These are phyloP conservation scores for Ranitomeya variabilis DNA, from an alignment of 2,113 vertebrate genomes.

Conservation along the genomic window DNA sequence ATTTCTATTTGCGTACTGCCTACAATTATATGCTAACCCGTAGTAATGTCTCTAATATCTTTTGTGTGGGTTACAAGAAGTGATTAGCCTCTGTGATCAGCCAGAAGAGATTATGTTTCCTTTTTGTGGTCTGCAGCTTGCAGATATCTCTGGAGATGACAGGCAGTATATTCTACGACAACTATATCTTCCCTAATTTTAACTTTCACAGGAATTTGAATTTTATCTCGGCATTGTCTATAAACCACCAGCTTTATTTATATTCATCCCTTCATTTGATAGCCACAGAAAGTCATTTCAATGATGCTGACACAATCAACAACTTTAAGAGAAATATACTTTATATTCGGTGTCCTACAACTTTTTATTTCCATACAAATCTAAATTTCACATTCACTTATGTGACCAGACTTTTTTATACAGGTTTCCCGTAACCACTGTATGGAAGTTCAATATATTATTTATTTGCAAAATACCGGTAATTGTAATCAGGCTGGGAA, in stretches of 20 bases:
- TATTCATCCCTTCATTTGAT: slow-evolving; percentile 36
- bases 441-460: neutral
- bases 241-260: slow-evolving; percentile 44
- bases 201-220: slow-evolving; percentile 50
- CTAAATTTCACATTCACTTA: neutral
- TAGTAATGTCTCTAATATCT: slow-evolving; percentile 25
- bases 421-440: neutral
- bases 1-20: neutral
- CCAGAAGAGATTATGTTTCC: slow-evolving; percentile 22
- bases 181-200: slow-evolving; percentile 53
- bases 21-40: neutral
- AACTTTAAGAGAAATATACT: slow-evolving; percentile 10
- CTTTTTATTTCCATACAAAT: neutral
- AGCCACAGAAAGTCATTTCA: slow-evolving; percentile 49
- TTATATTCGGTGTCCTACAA: too few relatives aligned
- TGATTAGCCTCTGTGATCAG: slow-evolving; percentile 44
- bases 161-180: slow-evolving; percentile 50
- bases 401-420: neutral
- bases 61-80: slow-evolving; percentile 41
- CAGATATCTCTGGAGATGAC: slow-evolving; percentile 47
- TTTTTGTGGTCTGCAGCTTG: slow-evolving; percentile 44
- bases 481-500: too few relatives aligned
- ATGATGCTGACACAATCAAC: slow-evolving; percentile 37
- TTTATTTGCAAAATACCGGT: too few relatives aligned
- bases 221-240: slow-evolving; percentile 48